phyloP scores from a whole-genome alignment of 2,888 invertebrate genomes.

The Acrocyrtus sp. region DNA sequence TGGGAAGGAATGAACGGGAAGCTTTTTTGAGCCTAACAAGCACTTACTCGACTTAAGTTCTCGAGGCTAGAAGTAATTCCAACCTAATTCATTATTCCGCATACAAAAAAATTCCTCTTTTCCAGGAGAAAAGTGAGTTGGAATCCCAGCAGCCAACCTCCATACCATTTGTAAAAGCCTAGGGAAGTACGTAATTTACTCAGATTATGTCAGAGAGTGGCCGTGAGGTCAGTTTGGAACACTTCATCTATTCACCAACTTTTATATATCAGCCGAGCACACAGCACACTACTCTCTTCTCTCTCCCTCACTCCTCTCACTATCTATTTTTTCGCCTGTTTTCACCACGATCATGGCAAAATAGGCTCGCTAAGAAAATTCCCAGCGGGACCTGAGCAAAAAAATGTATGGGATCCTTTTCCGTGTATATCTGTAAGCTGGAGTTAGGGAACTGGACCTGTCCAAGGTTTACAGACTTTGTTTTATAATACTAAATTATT shows the following conservation, averaged over 20 bases:
- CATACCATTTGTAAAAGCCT: not conserved
- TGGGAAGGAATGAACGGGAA: no score
- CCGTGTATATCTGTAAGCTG: no score
- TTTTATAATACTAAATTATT: no score
- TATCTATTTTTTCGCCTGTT: no score
- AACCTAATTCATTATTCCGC: constrained; percentile 48
- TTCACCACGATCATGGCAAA: no score
- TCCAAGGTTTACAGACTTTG: no score
- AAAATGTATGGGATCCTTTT: no score
- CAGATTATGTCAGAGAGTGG: constrained; percentile 53
- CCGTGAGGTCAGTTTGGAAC: constrained; percentile 42
- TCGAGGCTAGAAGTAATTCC: constrained; percentile 48
- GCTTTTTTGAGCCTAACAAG: no score
- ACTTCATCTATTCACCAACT: constrained; percentile 33
- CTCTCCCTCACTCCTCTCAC: no score
- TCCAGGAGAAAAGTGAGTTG: not conserved
- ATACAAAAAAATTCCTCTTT: not conserved
- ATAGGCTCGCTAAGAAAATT: not conserved
- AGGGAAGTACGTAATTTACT: constrained; percentile 40
- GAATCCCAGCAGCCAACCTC: not conserved
- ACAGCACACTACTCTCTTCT: no score
- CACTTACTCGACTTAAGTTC: constrained; percentile 41
- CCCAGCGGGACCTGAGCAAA: not conserved
- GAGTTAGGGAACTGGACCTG: no score
- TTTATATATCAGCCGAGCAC: no score